Conservation (phyloP, 2,888 invertebrate genomes). For the Pollenia griseotomentosa region DNA sequence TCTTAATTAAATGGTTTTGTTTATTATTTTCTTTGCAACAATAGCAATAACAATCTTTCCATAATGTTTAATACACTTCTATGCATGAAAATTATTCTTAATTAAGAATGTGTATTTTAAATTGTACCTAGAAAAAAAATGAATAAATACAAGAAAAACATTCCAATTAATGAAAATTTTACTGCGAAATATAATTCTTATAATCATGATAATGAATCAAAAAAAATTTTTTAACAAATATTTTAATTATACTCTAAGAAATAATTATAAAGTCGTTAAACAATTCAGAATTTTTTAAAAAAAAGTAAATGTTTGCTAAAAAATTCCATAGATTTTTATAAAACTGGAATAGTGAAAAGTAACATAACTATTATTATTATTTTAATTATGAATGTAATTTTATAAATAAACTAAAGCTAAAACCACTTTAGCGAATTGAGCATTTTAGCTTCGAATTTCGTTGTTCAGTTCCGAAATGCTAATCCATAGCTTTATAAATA, state of each 20-base stretch:
- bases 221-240: constrained; percentile 19
- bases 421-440: too few species aligned
- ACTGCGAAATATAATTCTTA: constrained; percentile 22
- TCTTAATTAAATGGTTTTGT: constrained; percentile 53
- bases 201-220: constrained; percentile 47
- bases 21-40: constrained; percentile 18
- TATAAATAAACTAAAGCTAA: too few species aligned
- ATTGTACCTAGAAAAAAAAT: not conserved
- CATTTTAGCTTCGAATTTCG: too few species aligned
- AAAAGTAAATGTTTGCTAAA: not conserved
- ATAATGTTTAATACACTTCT: constrained; percentile 9
- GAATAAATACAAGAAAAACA: not conserved
- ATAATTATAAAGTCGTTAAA: not conserved
- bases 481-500: too few species aligned
- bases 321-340: too few species aligned
- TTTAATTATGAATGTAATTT: too few species aligned
- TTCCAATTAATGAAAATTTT: constrained; percentile 41
- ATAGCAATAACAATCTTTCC: constrained; percentile 15
- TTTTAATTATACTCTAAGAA: constrained; percentile 4
- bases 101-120: constrained; percentile 24
- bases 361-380: not conserved
- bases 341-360: not conserved
- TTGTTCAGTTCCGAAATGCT: too few species aligned
- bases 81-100: constrained; percentile 45
- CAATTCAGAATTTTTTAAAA: not conserved